These are phyloP conservation scores for Candoia aspera DNA, from an alignment of 2,113 vertebrate genomes.

Conservation along the genomic window DNA sequence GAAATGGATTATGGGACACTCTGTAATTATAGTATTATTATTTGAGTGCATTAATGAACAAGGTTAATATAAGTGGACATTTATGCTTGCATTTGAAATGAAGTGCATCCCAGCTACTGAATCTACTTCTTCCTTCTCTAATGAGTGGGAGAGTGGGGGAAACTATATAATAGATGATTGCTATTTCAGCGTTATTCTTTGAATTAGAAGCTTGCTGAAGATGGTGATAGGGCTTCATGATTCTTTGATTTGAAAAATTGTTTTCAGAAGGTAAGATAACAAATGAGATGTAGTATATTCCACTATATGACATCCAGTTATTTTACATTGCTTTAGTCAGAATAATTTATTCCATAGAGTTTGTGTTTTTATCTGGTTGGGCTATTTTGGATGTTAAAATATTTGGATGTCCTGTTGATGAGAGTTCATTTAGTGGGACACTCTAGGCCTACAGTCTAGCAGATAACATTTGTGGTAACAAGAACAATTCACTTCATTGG, in stretches of 20 bases:
- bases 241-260: background rate
- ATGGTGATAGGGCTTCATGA: background rate
- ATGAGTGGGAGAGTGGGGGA: too few species aligned
- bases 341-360: background rate
- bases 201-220: background rate
- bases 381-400: background rate
- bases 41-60: background rate
- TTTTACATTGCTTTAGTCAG: background rate
- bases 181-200: background rate
- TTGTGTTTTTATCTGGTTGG: background rate
- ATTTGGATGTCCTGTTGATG: background rate
- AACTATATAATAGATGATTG: background rate
- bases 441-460: accelerated
- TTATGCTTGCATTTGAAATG: background rate
- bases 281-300: background rate
- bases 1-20: background rate
- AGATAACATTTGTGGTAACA: background rate
- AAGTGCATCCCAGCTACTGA: background rate
- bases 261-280: background rate
- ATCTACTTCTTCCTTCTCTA: background rate
- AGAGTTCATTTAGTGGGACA: background rate
- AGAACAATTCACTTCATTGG: background rate
- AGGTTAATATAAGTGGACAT: background rate
- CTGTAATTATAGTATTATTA: background rate
- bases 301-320: background rate